Evolutionary conservation across 2,888 invertebrate genomes (phyloP), one percentile per base, ranked within the genome.

Genomic region (Calliopum simillimum): DNA sequence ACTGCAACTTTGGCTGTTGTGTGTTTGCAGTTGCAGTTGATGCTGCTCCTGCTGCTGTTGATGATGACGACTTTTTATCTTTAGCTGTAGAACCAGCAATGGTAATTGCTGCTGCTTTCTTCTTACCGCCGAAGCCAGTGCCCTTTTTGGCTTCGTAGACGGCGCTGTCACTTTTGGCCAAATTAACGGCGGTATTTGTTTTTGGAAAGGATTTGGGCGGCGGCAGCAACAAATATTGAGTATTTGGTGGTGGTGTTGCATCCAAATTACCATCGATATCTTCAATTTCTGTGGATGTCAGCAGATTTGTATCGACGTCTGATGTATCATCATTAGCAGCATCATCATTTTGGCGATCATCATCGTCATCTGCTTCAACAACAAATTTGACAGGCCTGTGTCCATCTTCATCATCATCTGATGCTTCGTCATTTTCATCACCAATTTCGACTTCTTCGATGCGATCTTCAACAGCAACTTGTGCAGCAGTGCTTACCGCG

Each of bases 391-490:
- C 33, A 5, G 8, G 8, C 8, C 33, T 33, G 33, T 78, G 77
- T 67, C 78, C 81, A 23, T 76, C 74, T 4, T 75, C 76, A 44
- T 79, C 72, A 56, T 72, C 71, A 13, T 59, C 71, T 0, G 76
- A 77, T 1, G 78, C 76, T 11, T 76, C 76, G 8, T 75, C 74
- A n/a, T 75, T 70, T 66, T 76, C 80, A 64, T 80, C 81, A 33
- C 75, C 75, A 46, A 79, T 78, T n/a, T 78, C 82, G 1, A 82
- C 82, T 69, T 82, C 84, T 49, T 81, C 83, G 65, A 82, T 84
- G 70, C 81, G 82, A 76, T 80, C 81, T 73, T 84, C 83, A 8
- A 82, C 66, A 13, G 58, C 44, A 1, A 25, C 25, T 33, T 56
- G 56, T 1, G 44, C 19, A 23, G 25, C 41, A n/a, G 43, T 59